Evolutionary conservation across 1,140 invertebrate species (phyloP).

Genomic region (Meteorus sp.): DNA sequence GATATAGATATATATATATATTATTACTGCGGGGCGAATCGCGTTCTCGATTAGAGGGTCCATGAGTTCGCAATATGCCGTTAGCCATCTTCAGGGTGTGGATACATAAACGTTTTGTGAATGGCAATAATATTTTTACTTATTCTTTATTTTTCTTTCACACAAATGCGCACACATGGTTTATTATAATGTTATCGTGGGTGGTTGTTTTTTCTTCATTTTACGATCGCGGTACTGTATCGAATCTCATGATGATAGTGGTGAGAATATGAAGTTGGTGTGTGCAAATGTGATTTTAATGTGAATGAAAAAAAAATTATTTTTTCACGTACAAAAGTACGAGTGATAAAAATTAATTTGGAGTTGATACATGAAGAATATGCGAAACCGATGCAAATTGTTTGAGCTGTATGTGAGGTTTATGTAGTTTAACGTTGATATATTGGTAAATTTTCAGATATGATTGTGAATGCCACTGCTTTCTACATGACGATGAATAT

Average conservation of each 20-base stretch:
- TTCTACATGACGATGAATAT: background rate
- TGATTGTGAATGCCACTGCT: too few species aligned
- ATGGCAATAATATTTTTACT: background rate
- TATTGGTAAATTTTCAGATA: too few species aligned
- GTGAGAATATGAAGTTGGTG: too few species aligned
- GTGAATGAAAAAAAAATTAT: too few species aligned
- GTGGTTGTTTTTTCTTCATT: background rate
- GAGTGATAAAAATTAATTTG: too few species aligned
- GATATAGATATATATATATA: background rate
- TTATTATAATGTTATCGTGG: conserved; percentile 8
- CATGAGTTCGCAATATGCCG: conserved; percentile 13
- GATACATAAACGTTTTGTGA: conserved; percentile 16
- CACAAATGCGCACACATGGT: background rate
- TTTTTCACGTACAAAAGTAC: too few species aligned
- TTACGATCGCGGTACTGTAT: background rate
- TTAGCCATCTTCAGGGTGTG: conserved; percentile 21
- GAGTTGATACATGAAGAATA: too few species aligned
- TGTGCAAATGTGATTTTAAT: too few species aligned
- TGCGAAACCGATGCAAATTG: too few species aligned
- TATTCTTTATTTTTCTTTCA: background rate
- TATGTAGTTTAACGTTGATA: too few species aligned
- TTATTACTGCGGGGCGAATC: conserved; percentile 14
- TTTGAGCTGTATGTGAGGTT: too few species aligned
- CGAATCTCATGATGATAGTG: background rate
- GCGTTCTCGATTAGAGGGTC: conserved; percentile 21